These are phyloP conservation scores for Homalodisca vitripennis DNA, from an alignment of 1,140 invertebrate genomes.

Conservation along the genomic window DNA sequence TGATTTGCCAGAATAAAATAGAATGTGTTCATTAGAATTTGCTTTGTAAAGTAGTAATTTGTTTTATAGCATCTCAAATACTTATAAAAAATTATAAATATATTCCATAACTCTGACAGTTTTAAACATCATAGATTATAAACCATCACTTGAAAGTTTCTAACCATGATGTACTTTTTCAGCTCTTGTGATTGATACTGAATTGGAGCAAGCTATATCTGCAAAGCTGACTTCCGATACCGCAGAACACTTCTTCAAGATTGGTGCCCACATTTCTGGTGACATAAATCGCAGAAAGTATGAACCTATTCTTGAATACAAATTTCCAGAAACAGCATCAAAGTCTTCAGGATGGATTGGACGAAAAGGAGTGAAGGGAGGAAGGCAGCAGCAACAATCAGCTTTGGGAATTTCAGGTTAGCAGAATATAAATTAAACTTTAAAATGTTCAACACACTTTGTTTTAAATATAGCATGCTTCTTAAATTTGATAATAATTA, in stretches of 20 bases:
- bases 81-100: too few species aligned
- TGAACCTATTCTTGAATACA: constrained; percentile 67
- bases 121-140: too few species aligned
- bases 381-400: constrained; percentile 1
- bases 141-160: too few species aligned
- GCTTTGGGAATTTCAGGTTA: constrained; percentile 24
- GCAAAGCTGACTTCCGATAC: constrained; percentile 58
- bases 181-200: constrained; percentile 53
- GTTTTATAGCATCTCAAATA: too few species aligned
- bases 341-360: constrained; percentile 34
- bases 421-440: neutral
- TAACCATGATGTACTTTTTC: too few species aligned
- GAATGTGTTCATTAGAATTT: too few species aligned
- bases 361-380: constrained; percentile 48
- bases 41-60: too few species aligned
- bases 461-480: too few species aligned
- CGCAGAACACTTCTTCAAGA: constrained; percentile 58
- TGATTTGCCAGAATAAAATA: too few species aligned
- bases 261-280: constrained; percentile 60
- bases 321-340: constrained; percentile 51
- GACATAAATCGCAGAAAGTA: constrained; percentile 54
- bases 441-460: too few species aligned
- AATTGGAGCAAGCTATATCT: constrained; percentile 55
- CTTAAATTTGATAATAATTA: too few species aligned
- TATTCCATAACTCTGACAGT: too few species aligned